Base-by-base conservation (phyloP, 2,113 vertebrate species). In the Rhinopithecus roxellana region DNA sequence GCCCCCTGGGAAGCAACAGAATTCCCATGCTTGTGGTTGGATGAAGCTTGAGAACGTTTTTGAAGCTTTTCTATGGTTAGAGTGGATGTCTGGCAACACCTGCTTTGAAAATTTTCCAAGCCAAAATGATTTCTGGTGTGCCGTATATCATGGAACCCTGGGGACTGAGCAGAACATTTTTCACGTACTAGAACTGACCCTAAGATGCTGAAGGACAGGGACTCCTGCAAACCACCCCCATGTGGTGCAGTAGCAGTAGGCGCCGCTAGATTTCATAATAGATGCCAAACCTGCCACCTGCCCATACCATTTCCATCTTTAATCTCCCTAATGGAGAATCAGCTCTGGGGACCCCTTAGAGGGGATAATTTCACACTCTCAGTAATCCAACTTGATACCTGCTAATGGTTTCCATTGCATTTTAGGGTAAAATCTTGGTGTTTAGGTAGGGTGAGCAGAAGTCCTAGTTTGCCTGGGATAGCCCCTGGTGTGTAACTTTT, bases 41-140 rank as follows among this genome's bases (percentile, higher is more conserved):
- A 80, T 61, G 77, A 48, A 89, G 86, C 90, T 96, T 61, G 80
- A 23, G 80, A 82, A 78, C 6, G 2, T 48, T 94, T 95, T 74
- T 78, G 64, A 97, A 83, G 48, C 75, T 78, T 96, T 86, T 91
- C 87, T 87, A 4, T 93, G 90, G 95, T 88, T 80, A 48, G 59
- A 88, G 90, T 13, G 32, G 64, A 45, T 61, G 92, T 72, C 78
- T 69, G 81, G 88, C 80, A 92, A 90, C 93, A 96, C 94, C 94
- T 97, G 88, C 88, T 94, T 95, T 93, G 96, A 97, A 83, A 74
- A 13, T 50, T 92, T 97, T 94, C 94, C 94, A 96, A 96, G 72
- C 32, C 55, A 32, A 94, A 90, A 95, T 86, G 70, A 57, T 82
- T 97, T 96, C 96, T 96, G 90, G 89, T 84, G 45, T 86, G 45